Conservation (phyloP, 2,113 vertebrate species). For the Patagioenas fasciata region DNA sequence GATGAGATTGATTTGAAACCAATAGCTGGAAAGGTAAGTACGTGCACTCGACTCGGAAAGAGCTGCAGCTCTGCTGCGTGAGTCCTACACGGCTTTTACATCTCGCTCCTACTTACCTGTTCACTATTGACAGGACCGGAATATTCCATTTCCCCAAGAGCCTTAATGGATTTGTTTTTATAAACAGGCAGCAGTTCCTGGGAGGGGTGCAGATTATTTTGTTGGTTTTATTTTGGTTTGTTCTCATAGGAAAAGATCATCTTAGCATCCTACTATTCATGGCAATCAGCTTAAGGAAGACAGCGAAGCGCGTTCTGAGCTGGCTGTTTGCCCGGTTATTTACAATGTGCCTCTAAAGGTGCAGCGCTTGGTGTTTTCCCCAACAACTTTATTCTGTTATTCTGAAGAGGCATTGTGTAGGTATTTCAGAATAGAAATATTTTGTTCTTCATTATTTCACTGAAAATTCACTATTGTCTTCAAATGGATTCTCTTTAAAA, state of each 20-base stretch:
- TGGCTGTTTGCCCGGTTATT: background rate
- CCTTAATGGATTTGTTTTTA: conserved; percentile 31
- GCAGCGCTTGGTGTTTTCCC: background rate
- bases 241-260: background rate
- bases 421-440: background rate
- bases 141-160: conserved; percentile 22
- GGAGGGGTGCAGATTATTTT: background rate
- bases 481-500: background rate
- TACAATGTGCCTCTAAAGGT: background rate
- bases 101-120: background rate
- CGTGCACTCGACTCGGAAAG: background rate
- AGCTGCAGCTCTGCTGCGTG: background rate
- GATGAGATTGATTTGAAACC: conserved; percentile 38
- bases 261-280: background rate
- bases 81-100: conserved; percentile 5
- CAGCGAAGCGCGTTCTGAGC: background rate
- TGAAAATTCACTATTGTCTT: background rate
- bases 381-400: background rate
- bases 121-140: background rate
- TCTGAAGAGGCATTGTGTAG: background rate
- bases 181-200: conserved; percentile 21
- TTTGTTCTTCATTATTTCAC: background rate
- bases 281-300: background rate
- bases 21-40: conserved; percentile 23
- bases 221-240: conserved; percentile 2